Conservation (phyloP, 1,140 invertebrate species). For the Mya arenaria region DNA sequence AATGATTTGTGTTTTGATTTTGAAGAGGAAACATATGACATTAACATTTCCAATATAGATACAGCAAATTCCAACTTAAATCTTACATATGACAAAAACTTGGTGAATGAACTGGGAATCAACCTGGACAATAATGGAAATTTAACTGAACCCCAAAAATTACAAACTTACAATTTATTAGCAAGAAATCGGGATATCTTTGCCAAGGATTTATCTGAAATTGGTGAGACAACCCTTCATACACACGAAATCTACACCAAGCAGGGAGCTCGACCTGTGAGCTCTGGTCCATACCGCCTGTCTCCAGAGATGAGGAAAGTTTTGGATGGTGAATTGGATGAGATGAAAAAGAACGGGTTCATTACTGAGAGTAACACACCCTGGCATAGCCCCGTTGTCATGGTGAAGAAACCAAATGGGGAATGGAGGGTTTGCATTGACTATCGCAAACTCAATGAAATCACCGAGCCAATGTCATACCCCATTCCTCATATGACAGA, state of each 20-base stretch:
- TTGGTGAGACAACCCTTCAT: slow-evolving; percentile 19
- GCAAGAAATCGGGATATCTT: slow-evolving; percentile 47
- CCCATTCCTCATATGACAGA: slow-evolving; percentile 59
- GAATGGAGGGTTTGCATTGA: slow-evolving; percentile 57
- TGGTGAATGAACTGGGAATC: slow-evolving; percentile 22
- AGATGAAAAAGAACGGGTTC: slow-evolving; percentile 56
- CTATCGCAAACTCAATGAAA: slow-evolving; percentile 57
- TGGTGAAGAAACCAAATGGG: slow-evolving; percentile 59
- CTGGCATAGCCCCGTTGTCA: slow-evolving; percentile 53
- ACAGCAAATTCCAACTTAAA: neutral
- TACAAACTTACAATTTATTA: slow-evolving; percentile 20
- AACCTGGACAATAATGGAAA: neutral
- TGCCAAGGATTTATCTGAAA: slow-evolving; percentile 56
- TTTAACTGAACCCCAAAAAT: slow-evolving; percentile 9
- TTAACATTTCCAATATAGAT: neutral
- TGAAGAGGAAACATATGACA: too few species aligned
- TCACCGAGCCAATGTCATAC: slow-evolving; percentile 50
- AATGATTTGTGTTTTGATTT: too few species aligned
- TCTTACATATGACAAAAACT: neutral
- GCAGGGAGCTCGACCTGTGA: slow-evolving; percentile 34
- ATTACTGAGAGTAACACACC: slow-evolving; percentile 47
- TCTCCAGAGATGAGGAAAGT: neutral
- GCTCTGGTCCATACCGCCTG: slow-evolving; percentile 35
- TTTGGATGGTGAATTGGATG: slow-evolving; percentile 30
- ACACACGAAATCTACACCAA: slow-evolving; percentile 49